Percentiles rank a stretch among this genome's conserved stretches.
These are phyloP conservation scores for Campoplex nolae DNA, from an alignment of 2,888 invertebrate species.

Conservation along the genomic window DNA sequence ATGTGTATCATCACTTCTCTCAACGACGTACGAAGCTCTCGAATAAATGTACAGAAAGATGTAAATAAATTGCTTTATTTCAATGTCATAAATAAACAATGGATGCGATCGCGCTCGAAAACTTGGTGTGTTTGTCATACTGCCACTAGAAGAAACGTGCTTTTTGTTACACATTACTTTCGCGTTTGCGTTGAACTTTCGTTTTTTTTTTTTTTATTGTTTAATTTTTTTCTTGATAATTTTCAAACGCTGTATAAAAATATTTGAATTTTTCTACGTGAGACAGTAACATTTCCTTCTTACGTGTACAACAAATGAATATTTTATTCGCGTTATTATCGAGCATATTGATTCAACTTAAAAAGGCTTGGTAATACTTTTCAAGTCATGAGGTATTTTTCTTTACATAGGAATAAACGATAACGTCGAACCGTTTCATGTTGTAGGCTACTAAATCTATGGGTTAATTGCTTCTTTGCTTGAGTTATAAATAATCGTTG, in stretches of 20 bases:
- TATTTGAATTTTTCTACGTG: conserved; percentile 36
- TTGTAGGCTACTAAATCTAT: conserved; percentile 10
- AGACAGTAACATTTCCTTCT: conserved; percentile 32
- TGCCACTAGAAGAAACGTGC: conserved; percentile 8
- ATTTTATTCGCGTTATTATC: background rate
- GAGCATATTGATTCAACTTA: background rate
- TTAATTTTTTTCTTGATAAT: background rate
- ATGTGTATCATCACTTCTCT: conserved; percentile 10
- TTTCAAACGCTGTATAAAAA: conserved; percentile 57
- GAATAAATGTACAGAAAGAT: conserved; percentile 70
- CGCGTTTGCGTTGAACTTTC: conserved; percentile 17
- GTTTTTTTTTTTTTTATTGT: background rate
- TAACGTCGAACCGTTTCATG: background rate
- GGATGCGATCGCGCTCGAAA: conserved; percentile 40
- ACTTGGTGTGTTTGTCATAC: conserved; percentile 3
- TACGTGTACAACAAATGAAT: conserved; percentile 44
- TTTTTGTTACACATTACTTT: conserved; percentile 6
- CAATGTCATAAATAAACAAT: conserved; percentile 68
- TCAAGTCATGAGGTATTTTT: conserved; percentile 38
- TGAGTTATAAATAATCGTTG: conserved; percentile 40
- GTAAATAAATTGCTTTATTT: conserved; percentile 75
- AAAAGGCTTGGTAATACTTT: conserved; percentile 29
- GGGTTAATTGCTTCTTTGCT: background rate
- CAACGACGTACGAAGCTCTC: conserved; percentile 57
- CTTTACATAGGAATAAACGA: conserved; percentile 9